These are phyloP conservation scores for Takifugu rubripes DNA, from an alignment of 2,797 vertebrate genomes.

Conservation along the genomic window DNA sequence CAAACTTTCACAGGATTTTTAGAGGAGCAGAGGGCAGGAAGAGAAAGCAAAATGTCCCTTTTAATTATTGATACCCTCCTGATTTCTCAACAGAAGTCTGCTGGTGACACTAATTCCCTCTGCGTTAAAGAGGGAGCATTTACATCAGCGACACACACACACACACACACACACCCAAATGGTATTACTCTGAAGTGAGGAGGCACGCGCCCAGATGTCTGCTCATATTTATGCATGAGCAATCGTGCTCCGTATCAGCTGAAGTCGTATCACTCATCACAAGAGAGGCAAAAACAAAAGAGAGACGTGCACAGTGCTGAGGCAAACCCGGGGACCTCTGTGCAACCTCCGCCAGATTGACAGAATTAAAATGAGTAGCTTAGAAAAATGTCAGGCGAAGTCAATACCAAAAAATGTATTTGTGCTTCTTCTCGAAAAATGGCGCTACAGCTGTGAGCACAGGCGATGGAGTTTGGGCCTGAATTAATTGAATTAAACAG, in stretches of 20 bases:
- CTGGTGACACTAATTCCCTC: conserved; percentile 33
- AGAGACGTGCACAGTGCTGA: conserved; percentile 16
- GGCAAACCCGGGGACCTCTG: conserved; percentile 31
- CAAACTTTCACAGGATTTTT: conserved; percentile 1
- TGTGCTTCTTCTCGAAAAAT: conserved; percentile 6
- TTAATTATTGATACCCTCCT: conserved; percentile 26
- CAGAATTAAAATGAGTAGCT: conserved; percentile 40
- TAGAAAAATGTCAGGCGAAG: conserved; percentile 36
- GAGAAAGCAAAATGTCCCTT: conserved; percentile 9
- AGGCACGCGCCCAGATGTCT: conserved; percentile 18
- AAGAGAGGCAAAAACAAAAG: conserved; percentile 30
- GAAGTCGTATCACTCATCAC: conserved; percentile 42
- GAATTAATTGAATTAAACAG: neutral
- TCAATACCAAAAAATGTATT: conserved; percentile 29
- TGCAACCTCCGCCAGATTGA: conserved; percentile 28
- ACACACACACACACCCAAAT: conserved; percentile 15
- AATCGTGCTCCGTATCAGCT: conserved; percentile 24
- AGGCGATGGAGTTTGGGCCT: conserved; percentile 27
- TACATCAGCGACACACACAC: neutral
- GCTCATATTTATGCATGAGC: conserved; percentile 54
- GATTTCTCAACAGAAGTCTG: conserved; percentile 28
- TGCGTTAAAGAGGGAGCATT: conserved; percentile 39
- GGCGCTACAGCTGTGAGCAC: conserved; percentile 24
- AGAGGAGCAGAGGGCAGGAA: neutral
- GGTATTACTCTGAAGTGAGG: conserved; percentile 28